Evolutionary conservation across 2,797 vertebrate species (phyloP), one percentile per base, ranked within the genome.

Genomic region (Alexandromys oeconomus): DNA sequence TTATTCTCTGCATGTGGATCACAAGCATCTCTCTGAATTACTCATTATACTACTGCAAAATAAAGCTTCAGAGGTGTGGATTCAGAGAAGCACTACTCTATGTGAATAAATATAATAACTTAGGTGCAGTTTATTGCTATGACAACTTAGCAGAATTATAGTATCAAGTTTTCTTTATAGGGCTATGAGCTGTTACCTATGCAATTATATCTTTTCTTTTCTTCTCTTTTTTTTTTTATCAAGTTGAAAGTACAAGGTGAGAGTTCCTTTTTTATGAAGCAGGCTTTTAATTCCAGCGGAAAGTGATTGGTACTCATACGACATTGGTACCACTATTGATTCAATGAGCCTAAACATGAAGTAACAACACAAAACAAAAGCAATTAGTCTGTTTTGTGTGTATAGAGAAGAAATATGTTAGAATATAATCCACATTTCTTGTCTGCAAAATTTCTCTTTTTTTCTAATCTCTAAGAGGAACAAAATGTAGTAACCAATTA

Each of bases 231-330:
- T 48, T 14, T 34, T 48, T 34, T 29, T 1, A 1, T 4, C 12
- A 5, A 31, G 2, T 48, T 31, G 6, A 40, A 2, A 27, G 11
- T 23, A 34, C 2, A 67, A 48, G 2, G 3, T 1, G 4, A 11
- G 29, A 34, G 17, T n/a, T 65, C 10, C 10, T 4, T 4, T 48
- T 10, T 34, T 34, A 19, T 67, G 29, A 67, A 8, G 17, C 31
- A 59, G 17, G 17, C 11, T 23, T 67, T 48, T 48, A 14, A 34
- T n/a, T 27, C 10, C 43, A 46, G 9, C 9, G 46, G 17, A 84
- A 46, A 63, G 59, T 43, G 37, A 11, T 84, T 34, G 17, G 9
- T 67, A 43, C 1, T 85, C 9, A 17, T 19, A 46, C 0, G 34
- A 4, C 17, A 21, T 43, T 48, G 4, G 17, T 48, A 7, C 63